Base-by-base conservation (phyloP, 2,113 vertebrate genomes). In the Scomber colias region DNA sequence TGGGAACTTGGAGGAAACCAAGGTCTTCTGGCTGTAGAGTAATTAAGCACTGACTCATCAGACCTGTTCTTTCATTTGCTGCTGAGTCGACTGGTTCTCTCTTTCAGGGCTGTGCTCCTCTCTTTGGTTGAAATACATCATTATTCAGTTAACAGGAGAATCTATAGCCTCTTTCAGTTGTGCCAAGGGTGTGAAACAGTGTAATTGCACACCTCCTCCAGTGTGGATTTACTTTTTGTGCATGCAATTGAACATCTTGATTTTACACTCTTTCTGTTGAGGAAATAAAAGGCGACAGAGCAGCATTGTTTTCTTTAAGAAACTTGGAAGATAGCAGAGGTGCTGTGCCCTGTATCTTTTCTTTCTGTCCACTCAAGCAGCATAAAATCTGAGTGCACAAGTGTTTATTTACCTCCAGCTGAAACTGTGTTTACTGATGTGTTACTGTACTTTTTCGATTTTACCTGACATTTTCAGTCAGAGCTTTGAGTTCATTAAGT, bases 11-110 rank as follows among this genome's bases (percentile, higher is more conserved):
- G 63, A 73, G 57, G 63, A 82, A 79, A 67, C 70, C 50, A 59
- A 75, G 75, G 66, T 78, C 77, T 75, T 68, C 56, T 77, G 69
- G 71, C 51, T 72, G 72, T 67, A 68, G 59, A 53, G 73, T 89
- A 88, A 93, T 90, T 86, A 90, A 83, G 65, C 75, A 77, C 50
- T 77, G 87, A 83, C 73, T 83, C 63, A 69, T 85, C 74, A 79
- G n/a, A 51, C 71, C 71, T 63, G 40, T 64, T 76, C 56, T 74
- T 44, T 63, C 19, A 6, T 30, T 77, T 59, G 51, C 72, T 90
- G 76, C 84, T 80, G 84, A 84, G 50, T 70, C 71, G 69, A 69
- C 63, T 61, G 19, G n/a, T 68, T 81, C 56, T 73, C 40, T 67
- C 54, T 76, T 50, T 61, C 48, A 77, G 70, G 64, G 45, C 44